Conservation (phyloP, 2,888 invertebrate genomes). For the Micropterix aruncella region DNA sequence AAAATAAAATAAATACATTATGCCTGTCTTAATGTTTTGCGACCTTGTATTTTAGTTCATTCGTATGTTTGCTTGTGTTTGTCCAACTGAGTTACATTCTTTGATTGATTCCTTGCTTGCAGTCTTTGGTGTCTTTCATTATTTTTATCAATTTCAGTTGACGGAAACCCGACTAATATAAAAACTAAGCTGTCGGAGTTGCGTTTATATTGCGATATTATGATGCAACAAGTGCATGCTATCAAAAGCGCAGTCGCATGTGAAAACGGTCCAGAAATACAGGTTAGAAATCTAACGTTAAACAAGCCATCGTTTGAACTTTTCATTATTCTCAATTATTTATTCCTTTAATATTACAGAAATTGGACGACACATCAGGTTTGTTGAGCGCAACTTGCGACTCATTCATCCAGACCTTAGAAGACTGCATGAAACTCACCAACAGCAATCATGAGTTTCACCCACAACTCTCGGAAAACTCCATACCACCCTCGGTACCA, state of each 20-base stretch:
- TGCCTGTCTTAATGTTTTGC: too few relatives aligned
- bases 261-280: constrained; percentile 41
- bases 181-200: constrained; percentile 65
- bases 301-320: too few relatives aligned
- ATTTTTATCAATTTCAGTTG: constrained; percentile 26
- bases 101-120: too few relatives aligned
- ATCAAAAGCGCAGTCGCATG: constrained; percentile 49
- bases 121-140: constrained; percentile 3
- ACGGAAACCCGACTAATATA: constrained; percentile 42
- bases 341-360: constrained; percentile 30
- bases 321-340: constrained; percentile 1
- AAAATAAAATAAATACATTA: too few relatives aligned
- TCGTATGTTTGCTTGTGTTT: too few relatives aligned
- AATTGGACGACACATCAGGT: constrained; percentile 58
- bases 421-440: constrained; percentile 60
- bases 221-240: constrained; percentile 74
- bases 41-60: too few relatives aligned
- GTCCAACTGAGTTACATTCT: too few relatives aligned
- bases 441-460: constrained; percentile 16
- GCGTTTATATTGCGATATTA: constrained; percentile 63
- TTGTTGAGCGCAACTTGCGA: constrained; percentile 68
- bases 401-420: constrained; percentile 67
- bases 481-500: not conserved
- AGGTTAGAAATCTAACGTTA: too few relatives aligned
- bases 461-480: not conserved